Conservation (phyloP, 2,113 vertebrate species). For the Pongo pygmaeus region DNA sequence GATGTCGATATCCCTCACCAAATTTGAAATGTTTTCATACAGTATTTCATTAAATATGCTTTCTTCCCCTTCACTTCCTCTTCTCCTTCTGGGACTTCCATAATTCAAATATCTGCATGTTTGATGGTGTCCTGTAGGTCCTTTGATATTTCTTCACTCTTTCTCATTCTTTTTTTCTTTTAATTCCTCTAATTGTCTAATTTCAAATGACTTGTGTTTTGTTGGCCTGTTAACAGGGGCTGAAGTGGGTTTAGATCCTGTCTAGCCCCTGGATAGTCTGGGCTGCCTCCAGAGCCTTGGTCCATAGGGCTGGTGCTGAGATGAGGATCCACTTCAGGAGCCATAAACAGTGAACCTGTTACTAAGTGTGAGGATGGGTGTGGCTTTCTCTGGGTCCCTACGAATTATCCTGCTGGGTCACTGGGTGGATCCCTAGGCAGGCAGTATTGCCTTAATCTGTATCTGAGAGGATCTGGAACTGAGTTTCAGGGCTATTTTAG, state of each 20-base stretch:
- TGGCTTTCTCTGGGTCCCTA: not conserved
- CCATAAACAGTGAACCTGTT: not conserved
- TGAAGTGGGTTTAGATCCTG: not conserved
- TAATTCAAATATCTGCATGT: not conserved
- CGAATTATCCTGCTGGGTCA: not conserved
- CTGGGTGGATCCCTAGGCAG: not conserved
- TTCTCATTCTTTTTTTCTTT: not conserved
- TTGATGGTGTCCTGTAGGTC: not conserved
- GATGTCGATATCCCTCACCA: not conserved
- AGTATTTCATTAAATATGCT: not conserved
- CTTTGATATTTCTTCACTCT: not conserved
- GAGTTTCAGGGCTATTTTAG: not conserved
- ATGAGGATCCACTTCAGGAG: not conserved
- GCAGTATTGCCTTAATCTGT: not conserved
- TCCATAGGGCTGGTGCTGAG: not conserved
- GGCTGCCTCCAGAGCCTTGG: not conserved
- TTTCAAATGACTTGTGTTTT: not conserved
- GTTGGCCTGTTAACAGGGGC: not conserved
- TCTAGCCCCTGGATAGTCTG: not conserved
- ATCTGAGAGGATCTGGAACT: not conserved
- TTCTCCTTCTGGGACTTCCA: not conserved
- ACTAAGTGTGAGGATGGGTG: not conserved
- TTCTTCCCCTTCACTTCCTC: not conserved
- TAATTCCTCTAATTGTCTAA: not conserved
- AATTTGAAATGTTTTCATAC: not conserved